These are phyloP conservation scores for Planiliza haematocheilus DNA, from an alignment of 2,113 vertebrate species.

Conservation along the genomic window DNA sequence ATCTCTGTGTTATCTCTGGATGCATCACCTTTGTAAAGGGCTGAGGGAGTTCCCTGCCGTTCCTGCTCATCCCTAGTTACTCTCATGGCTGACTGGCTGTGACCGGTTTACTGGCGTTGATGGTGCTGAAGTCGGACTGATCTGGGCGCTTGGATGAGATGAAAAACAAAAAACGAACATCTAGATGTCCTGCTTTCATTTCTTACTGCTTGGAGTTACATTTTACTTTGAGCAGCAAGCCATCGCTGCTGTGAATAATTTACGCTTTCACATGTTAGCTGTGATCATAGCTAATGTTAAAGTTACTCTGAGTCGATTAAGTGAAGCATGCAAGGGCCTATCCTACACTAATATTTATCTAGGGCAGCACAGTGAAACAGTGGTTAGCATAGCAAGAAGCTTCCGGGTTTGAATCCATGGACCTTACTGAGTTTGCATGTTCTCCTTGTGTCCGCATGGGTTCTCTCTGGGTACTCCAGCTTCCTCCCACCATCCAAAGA, in stretches of 20 bases:
- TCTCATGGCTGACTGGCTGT: constrained; percentile 38
- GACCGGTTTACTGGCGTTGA: constrained; percentile 23
- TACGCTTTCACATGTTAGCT: background rate
- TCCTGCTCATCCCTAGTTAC: constrained; percentile 42
- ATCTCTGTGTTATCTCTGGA: constrained; percentile 44
- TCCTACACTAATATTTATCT: too few species aligned
- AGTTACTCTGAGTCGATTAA: background rate
- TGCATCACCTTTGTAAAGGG: constrained; percentile 42
- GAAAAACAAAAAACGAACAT: constrained; percentile 19
- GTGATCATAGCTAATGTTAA: background rate
- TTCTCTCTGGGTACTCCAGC: too few species aligned
- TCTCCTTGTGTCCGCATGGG: too few species aligned
- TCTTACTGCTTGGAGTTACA: background rate
- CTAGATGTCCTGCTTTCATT: background rate
- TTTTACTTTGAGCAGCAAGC: background rate
- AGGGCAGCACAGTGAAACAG: too few species aligned
- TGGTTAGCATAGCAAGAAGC: too few species aligned
- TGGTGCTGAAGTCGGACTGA: constrained; percentile 24
- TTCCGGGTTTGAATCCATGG: too few species aligned
- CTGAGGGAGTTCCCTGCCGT: constrained; percentile 50
- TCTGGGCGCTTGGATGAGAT: constrained; percentile 10
- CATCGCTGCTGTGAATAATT: background rate
- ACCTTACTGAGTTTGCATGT: too few species aligned
- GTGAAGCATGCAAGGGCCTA: background rate
- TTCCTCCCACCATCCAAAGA: too few species aligned